phyloP scores from a whole-genome alignment of 64 coral and sea anemone species.

The Dendronephthya gigantea region DNA sequence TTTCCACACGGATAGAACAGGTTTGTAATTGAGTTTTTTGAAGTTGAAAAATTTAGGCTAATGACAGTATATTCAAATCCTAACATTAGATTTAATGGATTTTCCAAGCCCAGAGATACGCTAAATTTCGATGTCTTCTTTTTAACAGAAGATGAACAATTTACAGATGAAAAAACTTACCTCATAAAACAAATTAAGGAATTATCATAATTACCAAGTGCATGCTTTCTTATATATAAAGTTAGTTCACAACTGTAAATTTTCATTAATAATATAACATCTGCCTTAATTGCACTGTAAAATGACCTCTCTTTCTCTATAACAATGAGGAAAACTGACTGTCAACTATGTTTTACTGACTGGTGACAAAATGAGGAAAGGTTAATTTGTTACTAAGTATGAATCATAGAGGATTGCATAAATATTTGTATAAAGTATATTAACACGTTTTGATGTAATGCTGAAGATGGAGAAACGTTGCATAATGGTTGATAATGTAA shows the following conservation, averaged over 20 bases:
- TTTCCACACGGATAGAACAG: conserved; percentile 97
- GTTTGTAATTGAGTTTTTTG: neutral
- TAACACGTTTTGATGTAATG: no score
- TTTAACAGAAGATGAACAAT: conserved; percentile 96
- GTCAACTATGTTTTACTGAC: no score
- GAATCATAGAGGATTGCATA: neutral
- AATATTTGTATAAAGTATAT: neutral
- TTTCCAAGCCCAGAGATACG: no score
- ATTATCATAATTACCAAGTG: conserved; percentile 7
- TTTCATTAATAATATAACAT: neutral
- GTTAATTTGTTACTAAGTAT: neutral
- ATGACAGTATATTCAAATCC: no score
- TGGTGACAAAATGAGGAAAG: neutral
- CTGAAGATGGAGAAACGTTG: no score
- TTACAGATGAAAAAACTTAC: conserved; percentile 94
- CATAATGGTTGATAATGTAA: neutral
- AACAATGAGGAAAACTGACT: neutral
- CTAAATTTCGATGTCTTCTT: neutral
- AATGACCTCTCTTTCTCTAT: neutral
- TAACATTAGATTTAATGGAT: no score
- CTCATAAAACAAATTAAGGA: conserved; percentile 98
- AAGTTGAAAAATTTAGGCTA: neutral
- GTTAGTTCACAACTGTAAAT: neutral
- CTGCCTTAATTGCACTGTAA: neutral
- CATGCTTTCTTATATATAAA: neutral